These are phyloP conservation scores for Octodon degus DNA, from an alignment of 2,113 vertebrate genomes.

Conservation along the genomic window DNA sequence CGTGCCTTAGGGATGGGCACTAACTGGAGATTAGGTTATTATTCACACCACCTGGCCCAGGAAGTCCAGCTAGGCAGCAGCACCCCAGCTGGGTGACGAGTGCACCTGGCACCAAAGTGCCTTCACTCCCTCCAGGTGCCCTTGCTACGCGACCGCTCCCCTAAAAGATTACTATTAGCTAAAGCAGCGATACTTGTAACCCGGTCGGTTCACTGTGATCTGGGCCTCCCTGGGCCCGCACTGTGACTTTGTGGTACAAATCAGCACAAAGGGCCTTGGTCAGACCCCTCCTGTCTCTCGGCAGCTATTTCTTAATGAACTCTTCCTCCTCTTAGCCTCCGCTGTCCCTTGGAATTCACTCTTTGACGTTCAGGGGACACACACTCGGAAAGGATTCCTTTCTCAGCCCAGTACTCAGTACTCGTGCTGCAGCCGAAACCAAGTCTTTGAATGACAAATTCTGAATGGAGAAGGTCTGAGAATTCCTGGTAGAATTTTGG, in stretches of 20 bases:
- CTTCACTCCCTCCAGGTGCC: neutral
- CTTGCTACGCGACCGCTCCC: neutral
- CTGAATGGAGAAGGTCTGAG: neutral
- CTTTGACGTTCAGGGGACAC: neutral
- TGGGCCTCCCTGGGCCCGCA: neutral
- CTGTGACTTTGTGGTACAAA: neutral
- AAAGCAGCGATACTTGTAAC: neutral
- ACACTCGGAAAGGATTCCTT: neutral
- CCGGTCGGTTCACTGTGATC: neutral
- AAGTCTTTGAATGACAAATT: neutral
- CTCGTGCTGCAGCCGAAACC: neutral
- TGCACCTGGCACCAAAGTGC: neutral
- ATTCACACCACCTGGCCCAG: neutral
- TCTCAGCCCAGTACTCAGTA: rapidly evolving
- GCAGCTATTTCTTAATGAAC: neutral
- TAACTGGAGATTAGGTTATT: neutral
- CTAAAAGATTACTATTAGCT: neutral
- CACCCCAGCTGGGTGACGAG: neutral
- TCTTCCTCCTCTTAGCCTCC: neutral
- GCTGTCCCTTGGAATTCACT: neutral
- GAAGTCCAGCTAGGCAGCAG: neutral
- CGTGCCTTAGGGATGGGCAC: neutral
- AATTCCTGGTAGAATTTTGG: neutral
- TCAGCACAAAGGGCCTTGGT: neutral
- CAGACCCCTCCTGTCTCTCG: neutral